These are phyloP conservation scores for Oryctes rhinoceros DNA, from an alignment of 1,140 invertebrate species.

Conservation along the genomic window DNA sequence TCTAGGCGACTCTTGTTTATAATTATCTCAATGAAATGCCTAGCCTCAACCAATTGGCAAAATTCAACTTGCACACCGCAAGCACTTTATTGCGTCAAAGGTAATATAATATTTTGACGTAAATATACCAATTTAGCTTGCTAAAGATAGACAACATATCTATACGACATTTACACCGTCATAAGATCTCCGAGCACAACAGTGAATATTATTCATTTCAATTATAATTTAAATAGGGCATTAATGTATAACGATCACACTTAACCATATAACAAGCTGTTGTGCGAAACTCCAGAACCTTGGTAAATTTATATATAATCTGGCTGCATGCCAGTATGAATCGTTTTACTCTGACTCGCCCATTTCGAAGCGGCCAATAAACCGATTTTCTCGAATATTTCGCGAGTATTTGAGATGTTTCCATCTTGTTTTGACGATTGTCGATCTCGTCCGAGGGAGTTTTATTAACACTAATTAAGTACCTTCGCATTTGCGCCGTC, in stretches of 20 bases:
- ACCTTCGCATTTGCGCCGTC: conserved; percentile 20
- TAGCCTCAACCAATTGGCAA: neutral
- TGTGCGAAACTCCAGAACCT: conserved; percentile 26
- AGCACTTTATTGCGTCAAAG: neutral
- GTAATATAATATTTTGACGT: conserved; percentile 4
- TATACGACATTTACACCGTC: conserved; percentile 10
- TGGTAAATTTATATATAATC: conserved; percentile 34
- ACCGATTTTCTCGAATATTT: conserved; percentile 33
- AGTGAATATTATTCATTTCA: neutral
- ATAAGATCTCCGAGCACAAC: neutral
- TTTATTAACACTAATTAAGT: conserved; percentile 17
- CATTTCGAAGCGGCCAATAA: conserved; percentile 27
- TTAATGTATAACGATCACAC: neutral
- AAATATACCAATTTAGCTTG: neutral
- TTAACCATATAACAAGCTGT: neutral
- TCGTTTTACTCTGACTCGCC: conserved; percentile 24
- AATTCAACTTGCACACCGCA: neutral
- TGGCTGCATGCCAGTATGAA: conserved; percentile 21
- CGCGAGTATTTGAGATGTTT: neutral
- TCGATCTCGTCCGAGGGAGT: neutral
- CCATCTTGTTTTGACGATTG: neutral
- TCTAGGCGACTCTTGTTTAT: no score
- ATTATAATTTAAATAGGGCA: neutral
- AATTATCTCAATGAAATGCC: no score
- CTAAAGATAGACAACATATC: conserved; percentile 4